phyloP scores from a whole-genome alignment of 2,797 vertebrate species.

The Caiman crocodilus region DNA sequence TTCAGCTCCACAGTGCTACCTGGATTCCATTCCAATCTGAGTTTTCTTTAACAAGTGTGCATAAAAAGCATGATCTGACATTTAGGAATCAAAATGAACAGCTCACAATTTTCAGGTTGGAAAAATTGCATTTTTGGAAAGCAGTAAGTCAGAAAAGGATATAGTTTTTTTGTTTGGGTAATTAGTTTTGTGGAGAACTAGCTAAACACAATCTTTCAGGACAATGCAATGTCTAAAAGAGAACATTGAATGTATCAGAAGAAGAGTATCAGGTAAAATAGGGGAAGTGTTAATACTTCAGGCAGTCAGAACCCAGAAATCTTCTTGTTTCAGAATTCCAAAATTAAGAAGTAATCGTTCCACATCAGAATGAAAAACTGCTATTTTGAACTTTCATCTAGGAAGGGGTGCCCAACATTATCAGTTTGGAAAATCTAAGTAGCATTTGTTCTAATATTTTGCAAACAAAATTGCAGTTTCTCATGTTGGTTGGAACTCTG shows the following conservation, averaged over 20 bases:
- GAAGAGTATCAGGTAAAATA: neutral
- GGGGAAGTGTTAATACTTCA: neutral
- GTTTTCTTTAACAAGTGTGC: neutral
- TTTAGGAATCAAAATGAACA: neutral
- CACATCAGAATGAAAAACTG: too few species aligned
- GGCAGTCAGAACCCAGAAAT: too few species aligned
- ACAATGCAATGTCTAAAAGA: neutral
- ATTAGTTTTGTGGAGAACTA: neutral
- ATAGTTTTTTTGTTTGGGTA: neutral
- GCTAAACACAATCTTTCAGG: neutral
- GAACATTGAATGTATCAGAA: neutral
- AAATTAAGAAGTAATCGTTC: too few species aligned
- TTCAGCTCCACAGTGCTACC: neutral
- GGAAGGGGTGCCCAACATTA: too few species aligned
- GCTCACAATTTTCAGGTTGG: neutral
- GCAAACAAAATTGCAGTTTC: too few species aligned
- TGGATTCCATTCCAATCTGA: neutral
- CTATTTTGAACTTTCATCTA: too few species aligned
- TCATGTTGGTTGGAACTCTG: too few species aligned
- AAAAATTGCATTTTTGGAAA: neutral
- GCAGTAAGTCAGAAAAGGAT: neutral
- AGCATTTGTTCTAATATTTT: too few species aligned
- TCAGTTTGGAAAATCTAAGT: too few species aligned
- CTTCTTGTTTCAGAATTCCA: too few species aligned
- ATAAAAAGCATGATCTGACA: neutral